Evolutionary conservation across 2,888 invertebrate genomes (phyloP).

Genomic region (Dascillus cervinus): DNA sequence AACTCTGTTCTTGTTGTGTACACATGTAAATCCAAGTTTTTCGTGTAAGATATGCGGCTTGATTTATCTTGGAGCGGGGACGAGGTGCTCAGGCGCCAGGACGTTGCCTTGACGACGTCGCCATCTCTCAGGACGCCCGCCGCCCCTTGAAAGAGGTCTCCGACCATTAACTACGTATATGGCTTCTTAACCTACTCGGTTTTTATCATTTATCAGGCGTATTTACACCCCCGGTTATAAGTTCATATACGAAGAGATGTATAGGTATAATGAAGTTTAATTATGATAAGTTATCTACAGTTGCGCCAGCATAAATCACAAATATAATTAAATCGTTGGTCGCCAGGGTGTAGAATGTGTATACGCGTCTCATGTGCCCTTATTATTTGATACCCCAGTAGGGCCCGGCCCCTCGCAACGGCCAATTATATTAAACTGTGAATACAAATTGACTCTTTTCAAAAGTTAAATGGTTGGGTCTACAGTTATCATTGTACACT

Average conservation of each 20-base stretch:
- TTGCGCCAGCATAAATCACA: slow-evolving; percentile 35
- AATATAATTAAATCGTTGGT: slow-evolving; percentile 37
- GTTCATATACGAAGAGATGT: slow-evolving; percentile 32
- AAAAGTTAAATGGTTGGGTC: slow-evolving; percentile 40
- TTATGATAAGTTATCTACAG: slow-evolving; percentile 36
- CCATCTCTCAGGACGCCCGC: slow-evolving; percentile 34
- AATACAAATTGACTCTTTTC: slow-evolving; percentile 41
- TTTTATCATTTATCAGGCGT: slow-evolving; percentile 24
- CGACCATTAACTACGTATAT: slow-evolving; percentile 18
- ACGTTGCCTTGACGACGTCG: slow-evolving; percentile 40
- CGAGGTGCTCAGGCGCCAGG: slow-evolving; percentile 30
- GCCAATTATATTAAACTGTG: slow-evolving; percentile 33
- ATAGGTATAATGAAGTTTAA: slow-evolving; percentile 34
- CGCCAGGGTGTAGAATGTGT: slow-evolving; percentile 28
- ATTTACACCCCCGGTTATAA: slow-evolving; percentile 32
- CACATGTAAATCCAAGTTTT: slow-evolving; percentile 27
- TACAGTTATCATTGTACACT: slow-evolving; percentile 28
- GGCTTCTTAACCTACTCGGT: slow-evolving; percentile 15
- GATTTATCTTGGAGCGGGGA: slow-evolving; percentile 29
- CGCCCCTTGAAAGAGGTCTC: slow-evolving; percentile 27
- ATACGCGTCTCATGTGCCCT: slow-evolving; percentile 32
- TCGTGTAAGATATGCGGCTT: slow-evolving; percentile 26
- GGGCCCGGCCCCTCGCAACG: slow-evolving; percentile 24
- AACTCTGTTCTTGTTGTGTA: slow-evolving; percentile 20
- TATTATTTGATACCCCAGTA: slow-evolving; percentile 31